These are phyloP conservation scores for Mesaphorura yosii DNA, from an alignment of 1,140 invertebrate genomes.

Conservation along the genomic window DNA sequence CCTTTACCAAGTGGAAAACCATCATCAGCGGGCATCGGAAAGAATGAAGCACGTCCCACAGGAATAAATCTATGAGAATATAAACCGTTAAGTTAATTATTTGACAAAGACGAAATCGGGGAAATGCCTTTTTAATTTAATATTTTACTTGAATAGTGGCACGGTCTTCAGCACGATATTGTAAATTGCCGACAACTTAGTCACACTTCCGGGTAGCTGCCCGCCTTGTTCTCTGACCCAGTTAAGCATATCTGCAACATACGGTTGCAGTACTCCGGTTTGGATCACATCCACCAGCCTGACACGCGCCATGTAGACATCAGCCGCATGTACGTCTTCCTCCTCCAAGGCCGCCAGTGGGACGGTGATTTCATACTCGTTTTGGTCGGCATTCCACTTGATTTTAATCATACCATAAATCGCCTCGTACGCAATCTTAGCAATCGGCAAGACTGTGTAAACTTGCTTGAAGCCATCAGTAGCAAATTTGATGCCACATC, in stretches of 20 bases:
- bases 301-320: not conserved
- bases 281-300: not conserved
- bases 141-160: not conserved
- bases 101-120: not conserved
- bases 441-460: not conserved
- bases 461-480: not conserved
- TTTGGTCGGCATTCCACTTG: not conserved
- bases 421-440: not conserved
- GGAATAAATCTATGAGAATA: not conserved
- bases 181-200: not conserved
- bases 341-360: not conserved
- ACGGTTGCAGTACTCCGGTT: not conserved
- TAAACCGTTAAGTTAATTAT: not conserved
- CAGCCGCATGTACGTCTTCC: not conserved
- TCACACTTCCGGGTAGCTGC: not conserved
- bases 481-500: not conserved
- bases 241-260: not conserved
- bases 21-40: not conserved
- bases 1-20: not conserved
- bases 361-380: not conserved
- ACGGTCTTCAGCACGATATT: conserved; percentile 1
- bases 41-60: conserved; percentile 6
- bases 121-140: not conserved
- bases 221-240: not conserved
- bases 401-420: not conserved